phyloP scores from a whole-genome alignment of 2,113 vertebrate species.

The Atrichornis clamosus region DNA sequence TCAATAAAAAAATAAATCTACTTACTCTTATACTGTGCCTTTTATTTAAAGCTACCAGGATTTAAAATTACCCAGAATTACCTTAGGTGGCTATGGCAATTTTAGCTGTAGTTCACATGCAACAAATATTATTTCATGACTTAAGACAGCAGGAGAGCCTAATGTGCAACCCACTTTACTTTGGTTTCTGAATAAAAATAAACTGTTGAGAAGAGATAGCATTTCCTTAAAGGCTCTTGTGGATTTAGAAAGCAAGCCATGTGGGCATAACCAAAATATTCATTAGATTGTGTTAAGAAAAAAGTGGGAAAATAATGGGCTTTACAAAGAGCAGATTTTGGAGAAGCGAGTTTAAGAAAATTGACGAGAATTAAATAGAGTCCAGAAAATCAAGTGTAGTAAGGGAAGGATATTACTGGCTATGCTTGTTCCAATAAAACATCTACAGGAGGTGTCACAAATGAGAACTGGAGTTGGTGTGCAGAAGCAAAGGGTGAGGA shows the following conservation, averaged over 20 bases:
- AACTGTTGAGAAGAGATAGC: neutral
- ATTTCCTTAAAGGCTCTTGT: neutral
- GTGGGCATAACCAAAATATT: neutral
- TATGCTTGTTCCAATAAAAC: conserved; percentile 29
- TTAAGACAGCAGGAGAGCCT: neutral
- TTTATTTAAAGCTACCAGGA: neutral
- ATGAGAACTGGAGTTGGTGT: neutral
- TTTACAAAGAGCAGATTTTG: neutral
- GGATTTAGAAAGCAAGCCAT: neutral
- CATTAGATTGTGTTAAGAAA: neutral
- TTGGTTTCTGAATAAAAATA: neutral
- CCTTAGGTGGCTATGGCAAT: neutral
- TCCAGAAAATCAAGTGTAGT: conserved; percentile 33
- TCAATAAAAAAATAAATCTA: neutral
- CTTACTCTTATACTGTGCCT: neutral
- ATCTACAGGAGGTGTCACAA: conserved; percentile 9
- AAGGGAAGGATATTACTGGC: neutral
- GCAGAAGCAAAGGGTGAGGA: conserved; percentile 5
- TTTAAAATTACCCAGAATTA: neutral
- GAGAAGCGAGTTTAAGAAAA: neutral
- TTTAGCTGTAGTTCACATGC: neutral
- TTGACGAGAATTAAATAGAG: conserved; percentile 14
- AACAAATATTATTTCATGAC: neutral
- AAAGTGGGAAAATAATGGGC: neutral
- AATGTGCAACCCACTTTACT: neutral